phyloP scores from a whole-genome alignment of 2,888 invertebrate species.

The Spodoptera picta region DNA sequence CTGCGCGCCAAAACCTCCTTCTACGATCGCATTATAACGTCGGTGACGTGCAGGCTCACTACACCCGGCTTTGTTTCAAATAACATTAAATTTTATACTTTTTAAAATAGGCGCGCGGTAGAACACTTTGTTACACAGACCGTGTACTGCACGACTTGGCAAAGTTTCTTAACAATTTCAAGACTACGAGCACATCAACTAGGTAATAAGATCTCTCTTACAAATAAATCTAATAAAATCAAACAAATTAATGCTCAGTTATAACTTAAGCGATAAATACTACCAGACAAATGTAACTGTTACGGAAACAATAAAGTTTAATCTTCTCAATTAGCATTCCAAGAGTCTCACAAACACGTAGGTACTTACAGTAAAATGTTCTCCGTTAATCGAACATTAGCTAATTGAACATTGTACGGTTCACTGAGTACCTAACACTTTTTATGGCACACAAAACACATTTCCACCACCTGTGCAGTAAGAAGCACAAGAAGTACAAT shows the following conservation, averaged over 20 bases:
- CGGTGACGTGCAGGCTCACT: conserved; percentile 62
- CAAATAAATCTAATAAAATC: not conserved
- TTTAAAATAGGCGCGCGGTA: conserved; percentile 40
- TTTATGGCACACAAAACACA: conserved; percentile 31
- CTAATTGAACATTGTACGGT: conserved; percentile 34
- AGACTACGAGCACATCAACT: not conserved
- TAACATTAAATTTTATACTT: conserved; percentile 62
- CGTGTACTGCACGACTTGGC: conserved; percentile 13
- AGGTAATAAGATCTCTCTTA: not conserved
- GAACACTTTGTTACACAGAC: conserved; percentile 22
- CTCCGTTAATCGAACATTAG: conserved; percentile 39
- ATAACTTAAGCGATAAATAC: not conserved
- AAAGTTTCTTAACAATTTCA: conserved; percentile 4
- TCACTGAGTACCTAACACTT: conserved; percentile 31
- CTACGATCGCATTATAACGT: conserved; percentile 69
- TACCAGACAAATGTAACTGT: too few species aligned
- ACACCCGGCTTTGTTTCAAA: conserved; percentile 62
- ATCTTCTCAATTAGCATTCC: conserved; percentile 16
- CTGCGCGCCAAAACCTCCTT: conserved; percentile 83
- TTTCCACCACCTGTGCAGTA: conserved; percentile 34
- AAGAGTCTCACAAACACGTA: conserved; percentile 22
- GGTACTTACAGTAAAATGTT: conserved; percentile 17
- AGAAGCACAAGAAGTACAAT: conserved; percentile 18
- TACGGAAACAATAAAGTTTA: conserved; percentile 12
- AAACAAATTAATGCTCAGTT: not conserved